These are phyloP conservation scores for Lumbricus terrestris DNA, from an alignment of 2,888 invertebrate species.

Conservation along the genomic window DNA sequence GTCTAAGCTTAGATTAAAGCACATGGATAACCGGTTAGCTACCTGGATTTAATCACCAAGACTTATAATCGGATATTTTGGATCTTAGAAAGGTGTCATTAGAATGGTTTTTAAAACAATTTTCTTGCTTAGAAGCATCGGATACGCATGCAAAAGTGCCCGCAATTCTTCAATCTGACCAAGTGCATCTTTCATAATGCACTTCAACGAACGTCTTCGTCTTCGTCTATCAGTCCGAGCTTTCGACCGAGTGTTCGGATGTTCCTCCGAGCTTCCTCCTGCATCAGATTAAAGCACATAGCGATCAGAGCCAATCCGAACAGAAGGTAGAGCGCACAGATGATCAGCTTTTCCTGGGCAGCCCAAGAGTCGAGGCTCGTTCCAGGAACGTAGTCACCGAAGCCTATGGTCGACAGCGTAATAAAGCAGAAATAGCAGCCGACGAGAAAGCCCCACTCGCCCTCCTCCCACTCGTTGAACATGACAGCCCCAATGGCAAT, in stretches of 20 bases:
- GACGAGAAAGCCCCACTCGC: slow-evolving; percentile 82
- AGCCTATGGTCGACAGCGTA: slow-evolving; percentile 60
- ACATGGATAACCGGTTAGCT: too few species aligned
- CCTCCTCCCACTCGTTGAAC: slow-evolving; percentile 84
- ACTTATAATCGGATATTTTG: background rate
- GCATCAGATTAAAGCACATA: slow-evolving; percentile 61
- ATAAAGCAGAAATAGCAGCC: slow-evolving; percentile 66
- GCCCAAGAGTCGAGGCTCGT: slow-evolving; percentile 48
- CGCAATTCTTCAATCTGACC: background rate
- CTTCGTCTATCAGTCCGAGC: slow-evolving; percentile 47
- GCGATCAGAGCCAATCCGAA: slow-evolving; percentile 60
- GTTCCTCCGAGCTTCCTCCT: slow-evolving; percentile 54
- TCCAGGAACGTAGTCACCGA: slow-evolving; percentile 60
- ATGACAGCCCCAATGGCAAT: slow-evolving; percentile 71
- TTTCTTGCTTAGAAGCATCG: background rate
- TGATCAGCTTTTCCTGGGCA: slow-evolving; percentile 49
- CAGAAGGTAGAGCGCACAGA: slow-evolving; percentile 56
- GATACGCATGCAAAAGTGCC: background rate
- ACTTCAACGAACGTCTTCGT: background rate
- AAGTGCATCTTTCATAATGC: background rate
- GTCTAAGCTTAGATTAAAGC: too few species aligned
- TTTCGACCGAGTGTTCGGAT: slow-evolving; percentile 50
- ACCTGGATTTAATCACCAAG: background rate
- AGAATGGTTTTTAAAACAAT: background rate
- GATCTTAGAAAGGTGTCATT: background rate